Base-by-base conservation (phyloP, 2,888 invertebrate genomes). In the Nomada fucata region DNA sequence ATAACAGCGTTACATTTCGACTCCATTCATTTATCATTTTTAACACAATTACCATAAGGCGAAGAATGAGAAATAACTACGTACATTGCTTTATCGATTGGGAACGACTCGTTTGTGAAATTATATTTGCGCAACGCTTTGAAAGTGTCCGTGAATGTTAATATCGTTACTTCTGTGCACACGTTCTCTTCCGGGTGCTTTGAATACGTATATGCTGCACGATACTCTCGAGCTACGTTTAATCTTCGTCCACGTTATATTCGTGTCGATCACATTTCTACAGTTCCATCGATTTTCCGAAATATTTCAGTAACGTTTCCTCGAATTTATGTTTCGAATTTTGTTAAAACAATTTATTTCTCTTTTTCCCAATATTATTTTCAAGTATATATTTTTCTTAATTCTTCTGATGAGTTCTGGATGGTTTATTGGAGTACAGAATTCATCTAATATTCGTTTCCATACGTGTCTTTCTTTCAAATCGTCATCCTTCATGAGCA, bases 121-220 rank as follows among this genome's bases (percentile, higher is more conserved):
- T 81, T 76, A 72, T 63, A 76, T 80, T 82, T 81, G 64, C 82
- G 81, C 81, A 76, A 81, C 71, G n/a, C 79, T 59, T 79, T 23
- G 82, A 82, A 80, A 80, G 71, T 71, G 67, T 71, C 67, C 71
- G 57, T 75, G 65, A 80, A 76, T 68, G 69, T 72, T 82, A 81
- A 82, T 82, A 80, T 76, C 71, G 75, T 75, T 72, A 76, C 61
- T 69, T 72, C 63, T 59, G 52, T n/a, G 57, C 52, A 55, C 53
- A 71, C 86, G 60, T 80, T 89, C 84, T 87, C 86, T 79, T 83
- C 82, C 82, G 82, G 81, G 76, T 81, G 55, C 59, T 72, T 70
- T 68, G 70, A 76, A 81, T 72, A 80, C 64, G 70, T 20, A 52
- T 26, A 23, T 36, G 36, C 20, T 50, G 36, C 52, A 52, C 61